Evolutionary conservation across 2,113 vertebrate genomes (phyloP).

Genomic region (Phylloscopus trochilus): DNA sequence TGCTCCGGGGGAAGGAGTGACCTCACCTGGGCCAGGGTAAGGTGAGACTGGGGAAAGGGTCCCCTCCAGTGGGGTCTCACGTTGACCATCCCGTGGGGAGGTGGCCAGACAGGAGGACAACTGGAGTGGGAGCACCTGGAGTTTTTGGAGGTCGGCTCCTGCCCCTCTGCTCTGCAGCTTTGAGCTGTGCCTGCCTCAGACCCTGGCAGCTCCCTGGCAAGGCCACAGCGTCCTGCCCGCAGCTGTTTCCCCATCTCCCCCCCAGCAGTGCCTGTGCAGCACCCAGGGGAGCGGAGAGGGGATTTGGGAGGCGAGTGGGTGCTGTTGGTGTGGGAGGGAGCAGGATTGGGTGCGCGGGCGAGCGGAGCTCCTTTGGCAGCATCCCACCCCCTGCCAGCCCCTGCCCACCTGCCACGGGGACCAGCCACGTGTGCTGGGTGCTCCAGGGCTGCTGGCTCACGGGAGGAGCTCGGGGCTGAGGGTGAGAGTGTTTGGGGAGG

Average conservation of each 20-base stretch:
- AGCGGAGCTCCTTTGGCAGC: neutral
- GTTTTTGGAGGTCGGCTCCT: neutral
- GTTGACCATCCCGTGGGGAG: neutral
- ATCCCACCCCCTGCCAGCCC: neutral
- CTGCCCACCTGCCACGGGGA: neutral
- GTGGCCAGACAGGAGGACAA: neutral
- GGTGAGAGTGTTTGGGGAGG: neutral
- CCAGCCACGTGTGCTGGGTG: neutral
- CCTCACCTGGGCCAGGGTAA: rapidly evolving
- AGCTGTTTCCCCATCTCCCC: neutral
- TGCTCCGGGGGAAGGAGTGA: neutral
- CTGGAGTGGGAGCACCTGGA: neutral
- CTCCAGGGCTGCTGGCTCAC: neutral
- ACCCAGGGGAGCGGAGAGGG: neutral
- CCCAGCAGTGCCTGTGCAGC: neutral
- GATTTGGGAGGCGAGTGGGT: neutral
- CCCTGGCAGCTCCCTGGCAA: neutral
- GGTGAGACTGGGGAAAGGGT: neutral
- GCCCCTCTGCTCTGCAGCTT: neutral
- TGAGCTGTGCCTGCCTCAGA: neutral
- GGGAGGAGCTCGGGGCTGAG: rapidly evolving
- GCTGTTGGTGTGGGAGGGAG: neutral
- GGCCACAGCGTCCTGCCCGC: rapidly evolving
- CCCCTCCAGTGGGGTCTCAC: rapidly evolving
- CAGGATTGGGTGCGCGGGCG: neutral